Conservation (phyloP, 2,888 invertebrate genomes). For the Pollenia griseotomentosa region DNA sequence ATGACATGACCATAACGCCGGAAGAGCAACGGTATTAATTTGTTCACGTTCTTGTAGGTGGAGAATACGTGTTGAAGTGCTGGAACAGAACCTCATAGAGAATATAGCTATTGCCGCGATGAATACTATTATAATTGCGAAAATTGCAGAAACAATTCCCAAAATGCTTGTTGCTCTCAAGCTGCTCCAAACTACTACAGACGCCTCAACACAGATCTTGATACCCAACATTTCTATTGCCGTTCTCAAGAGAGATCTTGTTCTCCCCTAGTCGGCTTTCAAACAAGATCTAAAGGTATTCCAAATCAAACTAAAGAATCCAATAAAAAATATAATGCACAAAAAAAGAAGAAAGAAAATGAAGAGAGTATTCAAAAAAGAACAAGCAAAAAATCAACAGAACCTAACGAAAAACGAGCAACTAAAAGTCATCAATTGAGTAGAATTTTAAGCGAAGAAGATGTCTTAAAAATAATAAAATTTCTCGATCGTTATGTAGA, state of each 20-base stretch:
- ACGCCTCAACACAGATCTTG: slow-evolving; percentile 66
- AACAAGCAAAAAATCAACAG: slow-evolving; percentile 9
- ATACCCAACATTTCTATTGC: slow-evolving; percentile 65
- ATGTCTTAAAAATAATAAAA: slow-evolving; percentile 3
- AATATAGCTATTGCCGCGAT: slow-evolving; percentile 67
- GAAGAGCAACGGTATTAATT: no score
- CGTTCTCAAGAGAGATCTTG: not conserved
- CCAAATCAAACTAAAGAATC: slow-evolving; percentile 6
- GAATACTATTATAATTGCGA: slow-evolving; percentile 64
- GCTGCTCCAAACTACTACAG: not conserved
- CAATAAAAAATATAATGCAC: not conserved
- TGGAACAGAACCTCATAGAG: slow-evolving; percentile 3
- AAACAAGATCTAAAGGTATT: slow-evolving; percentile 1
- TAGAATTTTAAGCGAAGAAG: not conserved
- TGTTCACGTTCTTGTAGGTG: no score
- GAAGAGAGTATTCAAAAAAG: slow-evolving; percentile 24
- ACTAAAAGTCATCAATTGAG: not conserved
- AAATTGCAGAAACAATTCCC: not conserved
- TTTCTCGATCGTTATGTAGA: slow-evolving; percentile 37
- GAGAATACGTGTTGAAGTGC: no score
- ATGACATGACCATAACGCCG: no score
- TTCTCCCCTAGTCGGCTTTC: not conserved
- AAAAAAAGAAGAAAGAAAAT: slow-evolving; percentile 7
- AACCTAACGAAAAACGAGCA: not conserved
- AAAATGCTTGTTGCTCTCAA: not conserved